A percentile compares a stretch with the other conserved stretches of the same genome.
Evolutionary conservation across 2,113 vertebrate genomes (phyloP).

Genomic region (Melierax canorus): DNA sequence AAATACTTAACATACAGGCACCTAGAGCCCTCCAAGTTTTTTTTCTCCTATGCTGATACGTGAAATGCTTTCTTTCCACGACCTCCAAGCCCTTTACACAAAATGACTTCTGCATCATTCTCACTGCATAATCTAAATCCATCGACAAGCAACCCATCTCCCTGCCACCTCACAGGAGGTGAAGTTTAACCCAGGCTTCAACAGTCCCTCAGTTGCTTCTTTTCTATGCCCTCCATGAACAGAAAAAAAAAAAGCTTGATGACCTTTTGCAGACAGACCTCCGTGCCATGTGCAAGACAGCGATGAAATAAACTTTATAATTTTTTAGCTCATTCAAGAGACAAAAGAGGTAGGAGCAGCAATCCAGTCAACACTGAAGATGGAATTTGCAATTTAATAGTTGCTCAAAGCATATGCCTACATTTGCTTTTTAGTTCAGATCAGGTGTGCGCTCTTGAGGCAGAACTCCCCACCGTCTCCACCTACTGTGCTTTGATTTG

Average conservation of each 20-base stretch:
- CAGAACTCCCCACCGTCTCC: background rate
- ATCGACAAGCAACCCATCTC: background rate
- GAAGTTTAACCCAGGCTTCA: background rate
- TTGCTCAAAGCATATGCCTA: background rate
- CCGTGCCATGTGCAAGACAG: background rate
- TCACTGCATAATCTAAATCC: background rate
- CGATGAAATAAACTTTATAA: background rate
- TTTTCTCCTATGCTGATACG: background rate
- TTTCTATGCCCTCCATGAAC: background rate
- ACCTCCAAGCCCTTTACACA: background rate
- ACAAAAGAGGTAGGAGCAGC: background rate
- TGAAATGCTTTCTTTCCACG: background rate
- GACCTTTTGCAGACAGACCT: background rate
- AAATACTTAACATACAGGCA: background rate
- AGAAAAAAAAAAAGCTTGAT: background rate
- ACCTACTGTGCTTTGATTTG: background rate
- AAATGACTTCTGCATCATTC: background rate
- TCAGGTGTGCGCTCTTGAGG: background rate
- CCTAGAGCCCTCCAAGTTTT: background rate
- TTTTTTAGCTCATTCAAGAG: background rate
- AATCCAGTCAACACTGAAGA: background rate
- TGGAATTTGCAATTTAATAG: background rate
- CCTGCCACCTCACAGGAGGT: background rate
- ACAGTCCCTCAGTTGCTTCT: background rate
- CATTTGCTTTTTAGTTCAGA: background rate